Evolutionary conservation across 2,113 vertebrate genomes (phyloP).

Genomic region (Macrotus californicus): DNA sequence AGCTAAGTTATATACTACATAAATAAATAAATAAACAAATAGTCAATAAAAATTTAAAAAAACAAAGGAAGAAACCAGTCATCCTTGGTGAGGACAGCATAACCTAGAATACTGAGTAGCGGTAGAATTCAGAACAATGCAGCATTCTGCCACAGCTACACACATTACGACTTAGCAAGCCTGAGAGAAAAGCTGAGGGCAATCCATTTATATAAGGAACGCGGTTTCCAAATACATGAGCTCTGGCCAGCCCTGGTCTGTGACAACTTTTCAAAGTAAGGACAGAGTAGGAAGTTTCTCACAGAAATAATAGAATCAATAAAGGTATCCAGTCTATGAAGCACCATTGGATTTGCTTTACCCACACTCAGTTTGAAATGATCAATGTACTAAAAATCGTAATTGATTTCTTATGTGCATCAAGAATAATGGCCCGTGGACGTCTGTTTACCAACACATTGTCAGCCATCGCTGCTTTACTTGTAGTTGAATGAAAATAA

Average conservation of each 20-base stretch:
- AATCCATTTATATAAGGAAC: neutral
- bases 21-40: neutral
- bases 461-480: neutral
- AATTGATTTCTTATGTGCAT: neutral
- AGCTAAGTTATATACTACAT: no score
- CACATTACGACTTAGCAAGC: neutral
- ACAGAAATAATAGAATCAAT: neutral
- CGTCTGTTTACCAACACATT: constrained; percentile 17
- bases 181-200: neutral
- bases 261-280: neutral
- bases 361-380: neutral
- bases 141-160: neutral
- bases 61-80: neutral
- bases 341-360: neutral
- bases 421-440: neutral
- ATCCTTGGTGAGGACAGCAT: neutral
- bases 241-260: neutral
- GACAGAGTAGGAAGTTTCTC: neutral
- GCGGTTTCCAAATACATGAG: neutral
- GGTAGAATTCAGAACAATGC: neutral
- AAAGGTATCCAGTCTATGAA: neutral
- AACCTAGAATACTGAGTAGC: neutral
- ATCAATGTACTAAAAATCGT: constrained; percentile 13
- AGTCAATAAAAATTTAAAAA: neutral
- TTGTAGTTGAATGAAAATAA: neutral